A percentile compares a stretch with the other conserved stretches of the same genome.
Evolutionary conservation across 1,140 invertebrate genomes (phyloP).

Genomic region (Euura lappo): DNA sequence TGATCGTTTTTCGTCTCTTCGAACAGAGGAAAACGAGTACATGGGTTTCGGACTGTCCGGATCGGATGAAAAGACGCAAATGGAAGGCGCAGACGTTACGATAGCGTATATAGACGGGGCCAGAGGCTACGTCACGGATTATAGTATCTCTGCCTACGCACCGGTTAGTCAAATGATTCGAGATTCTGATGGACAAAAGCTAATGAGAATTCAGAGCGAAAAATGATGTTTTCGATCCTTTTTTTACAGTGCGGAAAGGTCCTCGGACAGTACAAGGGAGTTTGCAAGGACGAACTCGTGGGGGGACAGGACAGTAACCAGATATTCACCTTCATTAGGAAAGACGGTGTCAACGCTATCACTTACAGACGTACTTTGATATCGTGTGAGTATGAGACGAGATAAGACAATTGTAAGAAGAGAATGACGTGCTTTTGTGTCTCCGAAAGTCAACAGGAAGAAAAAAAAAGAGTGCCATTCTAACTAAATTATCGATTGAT

Average conservation of each 20-base stretch:
- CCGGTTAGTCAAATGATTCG: conserved; percentile 64
- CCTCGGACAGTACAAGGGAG: conserved; percentile 82
- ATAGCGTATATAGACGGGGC: conserved; percentile 77
- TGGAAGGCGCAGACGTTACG: conserved; percentile 86
- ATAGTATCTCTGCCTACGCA: conserved; percentile 83
- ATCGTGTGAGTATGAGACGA: conserved; percentile 66
- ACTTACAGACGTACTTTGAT: conserved; percentile 77
- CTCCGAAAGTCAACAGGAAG: conserved; percentile 11
- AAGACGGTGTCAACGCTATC: conserved; percentile 79
- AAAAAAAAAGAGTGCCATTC: background rate
- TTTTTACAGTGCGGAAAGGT: conserved; percentile 80
- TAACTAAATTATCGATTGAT: background rate
- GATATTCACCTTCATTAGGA: conserved; percentile 70
- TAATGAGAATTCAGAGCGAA: conserved; percentile 14
- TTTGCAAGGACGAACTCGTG: conserved; percentile 80
- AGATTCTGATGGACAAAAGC: conserved; percentile 5
- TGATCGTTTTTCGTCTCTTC: conserved; percentile 18
- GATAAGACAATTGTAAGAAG: background rate
- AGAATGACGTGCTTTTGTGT: background rate
- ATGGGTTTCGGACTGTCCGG: conserved; percentile 89
- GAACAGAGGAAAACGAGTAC: conserved; percentile 77
- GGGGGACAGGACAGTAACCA: conserved; percentile 82
- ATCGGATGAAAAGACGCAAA: conserved; percentile 70
- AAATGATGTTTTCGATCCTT: conserved; percentile 15
- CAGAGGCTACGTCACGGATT: conserved; percentile 78